Conservation (phyloP, 2,113 vertebrate species). For the Tursiops truncatus region DNA sequence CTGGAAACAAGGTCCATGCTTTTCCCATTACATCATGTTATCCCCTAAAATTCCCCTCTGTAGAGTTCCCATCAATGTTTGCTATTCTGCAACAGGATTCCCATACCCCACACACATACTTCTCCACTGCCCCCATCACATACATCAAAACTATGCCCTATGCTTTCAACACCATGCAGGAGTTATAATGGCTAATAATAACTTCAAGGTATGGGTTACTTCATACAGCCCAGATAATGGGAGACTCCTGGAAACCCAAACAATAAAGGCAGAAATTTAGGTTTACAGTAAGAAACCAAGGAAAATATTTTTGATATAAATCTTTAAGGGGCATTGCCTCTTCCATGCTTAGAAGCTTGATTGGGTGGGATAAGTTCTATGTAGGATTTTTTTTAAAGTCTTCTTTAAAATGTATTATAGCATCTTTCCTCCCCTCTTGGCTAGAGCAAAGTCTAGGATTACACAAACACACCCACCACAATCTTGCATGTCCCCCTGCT, state of each 20-base stretch:
- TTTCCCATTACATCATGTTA: background rate
- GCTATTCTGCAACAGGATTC: background rate
- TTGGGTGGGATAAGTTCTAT: background rate
- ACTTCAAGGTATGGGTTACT: background rate
- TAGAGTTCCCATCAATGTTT: background rate
- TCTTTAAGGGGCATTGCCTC: background rate
- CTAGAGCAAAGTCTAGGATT: background rate
- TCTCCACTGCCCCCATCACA: background rate
- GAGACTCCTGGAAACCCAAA: background rate
- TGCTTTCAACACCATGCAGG: background rate
- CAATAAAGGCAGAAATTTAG: background rate
- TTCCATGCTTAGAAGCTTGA: background rate
- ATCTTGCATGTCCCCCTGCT: background rate
- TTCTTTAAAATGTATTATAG: background rate
- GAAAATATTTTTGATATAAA: background rate
- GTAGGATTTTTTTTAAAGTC: background rate
- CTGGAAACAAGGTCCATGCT: background rate
- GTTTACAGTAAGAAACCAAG: background rate
- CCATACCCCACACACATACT: too few relatives aligned
- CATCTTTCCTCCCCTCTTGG: background rate
- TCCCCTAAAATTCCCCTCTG: background rate
- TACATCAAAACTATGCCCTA: background rate
- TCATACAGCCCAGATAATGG: background rate
- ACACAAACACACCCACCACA: background rate
- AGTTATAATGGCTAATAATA: background rate